Evolutionary conservation across 2,888 invertebrate genomes (phyloP), one percentile per base, ranked within the genome.

Genomic region (Aleiodes testaceus): DNA sequence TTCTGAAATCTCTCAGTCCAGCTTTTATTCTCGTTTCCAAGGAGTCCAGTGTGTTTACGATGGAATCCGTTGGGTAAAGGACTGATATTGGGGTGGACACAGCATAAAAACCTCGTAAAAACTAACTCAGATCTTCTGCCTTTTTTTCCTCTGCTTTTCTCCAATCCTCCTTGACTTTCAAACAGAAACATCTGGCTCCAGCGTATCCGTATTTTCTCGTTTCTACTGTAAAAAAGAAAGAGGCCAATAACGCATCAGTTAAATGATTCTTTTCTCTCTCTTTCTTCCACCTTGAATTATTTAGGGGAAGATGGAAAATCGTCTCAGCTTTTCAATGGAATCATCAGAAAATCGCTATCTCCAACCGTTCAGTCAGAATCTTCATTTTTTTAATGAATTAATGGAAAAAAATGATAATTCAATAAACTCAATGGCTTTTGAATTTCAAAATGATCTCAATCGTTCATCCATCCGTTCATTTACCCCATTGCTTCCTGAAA

Each of bases 121-220:
- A 26, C 64, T 70, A 53, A 64, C 65, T 66, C 66, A 45, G 50
- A 69, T 72, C 74, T 65, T 67, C 50, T 42, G 36, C 52, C 52
- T 66, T 50, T 30, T 14, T 26, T 26, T 26, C 26, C 26, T 42
- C 18, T 36, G 14, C 50, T 49, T 64, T 66, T 36, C 44, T 65
- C 53, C 26, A n/a, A 26, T 47, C 26, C 44, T 65, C 42, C 66
- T 66, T 59, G 26, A 26, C 50, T 64, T 26, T 55, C 55, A 55
- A 55, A 55, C 55, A 22, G 22, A 7, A 53, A 55, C 55, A 55
- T 55, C 55, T 55, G 55, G 55, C 53, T 22, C 12, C 22, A 20
- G n/a, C 49, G 49, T 49, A 36, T 36, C 36, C 36, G 36, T 36
- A 36, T 36, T 9, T 36, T 11, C 36, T 7, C 9, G 6, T 26